Evolutionary conservation across 2,888 invertebrate genomes (phyloP), one percentile per base, ranked within the genome.

Genomic region (Cerceris ruficornis): DNA sequence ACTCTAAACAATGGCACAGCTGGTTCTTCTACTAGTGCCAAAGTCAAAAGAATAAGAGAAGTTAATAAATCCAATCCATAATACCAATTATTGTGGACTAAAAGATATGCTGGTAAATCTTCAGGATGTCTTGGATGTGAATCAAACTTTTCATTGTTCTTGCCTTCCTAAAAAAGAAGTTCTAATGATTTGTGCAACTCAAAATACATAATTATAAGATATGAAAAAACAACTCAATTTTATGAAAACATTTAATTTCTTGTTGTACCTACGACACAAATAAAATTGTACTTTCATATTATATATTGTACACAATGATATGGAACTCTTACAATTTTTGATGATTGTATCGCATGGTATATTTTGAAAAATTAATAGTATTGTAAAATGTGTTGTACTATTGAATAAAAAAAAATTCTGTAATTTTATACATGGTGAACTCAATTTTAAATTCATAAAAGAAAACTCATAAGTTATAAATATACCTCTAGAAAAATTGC

Each of bases 141-240:
- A 91, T 96, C 96, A 90, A 97, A 98, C 92, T 98, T 97, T 92
- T 97, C 98, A 93, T 98, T 98, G 92, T 98, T 97, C 91, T 95
- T 94, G 46, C 98, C 98, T 94, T 98, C 98, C 96, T 97, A 92
- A 52, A 60, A 52, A 60, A 60, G 7, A 9, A 62, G 11, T 67
- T 13, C 14, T n/a, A 15, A 57, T 28, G 52, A 49, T 43, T 41
- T 8, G 60, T 7, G 55, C 62, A 43, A 69, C 6, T 39, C 60
- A 69, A 62, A 9, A n/a, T 14, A 50, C 14, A 50, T 6, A 17
- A 14, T 61, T 46, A 14, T 55, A 8, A 0, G 28, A 41, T 41
- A 57, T 39, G n/a, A 7, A 15, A 57, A n/a, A 15, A 15, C 14
- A 11, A 17, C 8, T 28, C 28, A 28, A 28, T 28, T 28, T 4